Evolutionary conservation across 2,888 invertebrate species (phyloP).

Genomic region (Phortica okadai): DNA sequence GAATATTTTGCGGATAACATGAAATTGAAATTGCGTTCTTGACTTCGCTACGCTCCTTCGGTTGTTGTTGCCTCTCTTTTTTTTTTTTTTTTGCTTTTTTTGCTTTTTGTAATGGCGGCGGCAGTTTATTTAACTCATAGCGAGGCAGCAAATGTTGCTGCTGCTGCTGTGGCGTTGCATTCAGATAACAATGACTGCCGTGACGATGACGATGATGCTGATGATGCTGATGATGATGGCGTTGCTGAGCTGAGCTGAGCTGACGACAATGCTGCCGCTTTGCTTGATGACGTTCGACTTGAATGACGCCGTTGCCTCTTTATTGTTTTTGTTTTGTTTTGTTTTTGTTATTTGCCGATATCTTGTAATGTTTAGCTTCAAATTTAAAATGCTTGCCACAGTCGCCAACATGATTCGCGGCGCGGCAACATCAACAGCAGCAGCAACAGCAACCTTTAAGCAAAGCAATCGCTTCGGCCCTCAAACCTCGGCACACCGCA

Average conservation of each 20-base stretch:
- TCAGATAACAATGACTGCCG: conserved; percentile 54
- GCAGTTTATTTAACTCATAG: conserved; percentile 54
- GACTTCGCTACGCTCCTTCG: background rate
- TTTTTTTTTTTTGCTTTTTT: background rate
- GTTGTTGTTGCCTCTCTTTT: conserved; percentile 29
- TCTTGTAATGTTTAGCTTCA: conserved; percentile 65
- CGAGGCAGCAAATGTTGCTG: conserved; percentile 25
- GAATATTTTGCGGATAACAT: conserved; percentile 74
- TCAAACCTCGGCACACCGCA: background rate
- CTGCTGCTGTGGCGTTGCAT: conserved; percentile 49
- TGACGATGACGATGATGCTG: conserved; percentile 28
- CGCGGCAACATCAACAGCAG: conserved; percentile 26
- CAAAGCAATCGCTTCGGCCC: conserved; percentile 25
- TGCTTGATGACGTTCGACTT: background rate
- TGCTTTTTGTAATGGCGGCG: conserved; percentile 49
- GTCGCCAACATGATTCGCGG: conserved; percentile 39
- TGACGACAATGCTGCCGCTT: background rate
- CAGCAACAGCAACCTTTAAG: conserved; percentile 43
- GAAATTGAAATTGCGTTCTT: conserved; percentile 66
- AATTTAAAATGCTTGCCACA: conserved; percentile 41
- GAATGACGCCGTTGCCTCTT: background rate
- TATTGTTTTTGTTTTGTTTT: conserved; percentile 18
- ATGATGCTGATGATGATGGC: conserved; percentile 25
- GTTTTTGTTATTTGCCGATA: conserved; percentile 67
- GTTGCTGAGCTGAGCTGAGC: conserved; percentile 30